Evolutionary conservation across 1,140 invertebrate species (phyloP).

Genomic region (Odontomachus brunneus): DNA sequence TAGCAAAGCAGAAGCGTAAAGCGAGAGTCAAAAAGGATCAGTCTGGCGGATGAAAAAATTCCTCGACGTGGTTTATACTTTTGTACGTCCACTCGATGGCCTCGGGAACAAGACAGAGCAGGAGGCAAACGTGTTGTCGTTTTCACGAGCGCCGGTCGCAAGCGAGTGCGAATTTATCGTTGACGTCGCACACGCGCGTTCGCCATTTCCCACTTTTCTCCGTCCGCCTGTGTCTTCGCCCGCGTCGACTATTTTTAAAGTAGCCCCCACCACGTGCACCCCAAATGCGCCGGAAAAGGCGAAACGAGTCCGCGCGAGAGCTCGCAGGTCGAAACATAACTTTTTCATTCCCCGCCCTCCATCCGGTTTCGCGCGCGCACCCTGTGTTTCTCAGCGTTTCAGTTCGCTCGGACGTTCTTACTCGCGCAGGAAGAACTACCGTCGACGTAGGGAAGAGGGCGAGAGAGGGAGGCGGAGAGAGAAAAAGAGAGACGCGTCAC

Average conservation of each 20-base stretch:
- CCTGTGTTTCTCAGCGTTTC: slow-evolving; percentile 62
- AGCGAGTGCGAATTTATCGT: slow-evolving; percentile 50
- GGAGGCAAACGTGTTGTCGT: neutral
- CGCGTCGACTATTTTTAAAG: slow-evolving; percentile 51
- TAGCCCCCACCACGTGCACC: slow-evolving; percentile 5
- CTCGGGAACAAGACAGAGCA: neutral
- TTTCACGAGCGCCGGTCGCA: slow-evolving; percentile 7
- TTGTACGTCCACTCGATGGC: too few species aligned
- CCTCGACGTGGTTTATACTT: too few species aligned
- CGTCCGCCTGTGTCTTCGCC: slow-evolving; percentile 28
- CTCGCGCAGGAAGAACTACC: slow-evolving; percentile 35
- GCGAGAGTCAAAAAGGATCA: too few species aligned
- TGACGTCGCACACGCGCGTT: slow-evolving; percentile 1
- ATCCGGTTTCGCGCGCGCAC: slow-evolving; percentile 76
- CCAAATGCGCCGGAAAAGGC: slow-evolving; percentile 60
- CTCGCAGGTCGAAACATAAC: slow-evolving; percentile 78
- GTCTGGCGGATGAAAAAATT: too few species aligned
- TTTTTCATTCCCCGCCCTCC: slow-evolving; percentile 83
- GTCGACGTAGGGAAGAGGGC: slow-evolving; percentile 42
- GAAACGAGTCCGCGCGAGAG: slow-evolving; percentile 59
- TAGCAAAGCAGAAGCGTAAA: too few species aligned
- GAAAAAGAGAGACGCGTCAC: slow-evolving; percentile 68
- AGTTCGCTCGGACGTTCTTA: slow-evolving; percentile 14
- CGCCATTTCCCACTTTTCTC: slow-evolving; percentile 48
- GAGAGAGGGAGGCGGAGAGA: neutral